Base-by-base conservation (phyloP, 2,113 vertebrate genomes). In the Pandion haliaetus region DNA sequence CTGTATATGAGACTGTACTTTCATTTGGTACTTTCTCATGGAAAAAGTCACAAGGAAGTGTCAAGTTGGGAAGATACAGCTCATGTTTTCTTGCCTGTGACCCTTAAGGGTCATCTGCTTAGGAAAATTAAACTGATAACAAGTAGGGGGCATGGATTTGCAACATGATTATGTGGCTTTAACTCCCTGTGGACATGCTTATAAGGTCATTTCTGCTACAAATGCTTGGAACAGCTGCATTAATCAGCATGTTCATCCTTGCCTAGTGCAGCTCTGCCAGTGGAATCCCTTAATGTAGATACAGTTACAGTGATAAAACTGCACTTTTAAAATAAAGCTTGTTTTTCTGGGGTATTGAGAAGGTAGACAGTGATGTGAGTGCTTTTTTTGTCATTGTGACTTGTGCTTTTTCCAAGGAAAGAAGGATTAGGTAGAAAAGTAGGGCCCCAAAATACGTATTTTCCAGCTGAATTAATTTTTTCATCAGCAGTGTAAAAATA, bases 91-190 rank as follows among this genome's bases (percentile, higher is more conserved):
- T 88, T 88, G 74, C 42, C 40, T 78, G 26, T 90, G 74, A 70
- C 71, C 76, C 82, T 80, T 87, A 67, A 80, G 86, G 61, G 76
- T 89, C 73, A 42, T 87, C 63, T 91, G 49, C 47, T 45, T 86
- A 86, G 77, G 94, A 93, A 86, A 96, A 92, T 92, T 81, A 92
- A 92, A 80, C 82, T 65, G 76, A 32, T 88, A 82, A 40, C 72
- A 69, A 74, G 71, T 20, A 65, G 47, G 28, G 34, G 21, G 28
- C 47, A 55, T 89, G 91, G 93, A 69, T 96, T 97, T 95, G 69
- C 77, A 87, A 69, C 0, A 31, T 85, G 90, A 88, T 97, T 96
- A 87, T 78, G 65, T 84, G 88, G 72, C 82, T 96, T 92, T 88
- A 93, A 61, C 66, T 90, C 72, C 80, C 55, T 40, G 47, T 95